phyloP scores from a whole-genome alignment of 2,797 vertebrate genomes.

The Danionella dracula region DNA sequence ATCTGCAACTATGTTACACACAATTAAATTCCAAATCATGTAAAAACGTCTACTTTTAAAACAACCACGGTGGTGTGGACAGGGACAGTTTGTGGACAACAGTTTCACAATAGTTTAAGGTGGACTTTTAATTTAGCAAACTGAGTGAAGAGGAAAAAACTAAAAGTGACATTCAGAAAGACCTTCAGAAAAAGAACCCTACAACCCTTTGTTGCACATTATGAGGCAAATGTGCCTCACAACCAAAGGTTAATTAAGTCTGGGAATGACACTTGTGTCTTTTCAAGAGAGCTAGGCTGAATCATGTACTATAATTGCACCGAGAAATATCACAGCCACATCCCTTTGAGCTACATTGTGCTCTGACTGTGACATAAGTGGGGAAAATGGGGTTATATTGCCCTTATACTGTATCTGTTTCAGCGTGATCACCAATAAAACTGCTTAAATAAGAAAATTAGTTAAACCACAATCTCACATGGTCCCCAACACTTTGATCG shows the following conservation, averaged over 20 bases:
- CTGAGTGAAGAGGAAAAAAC: background rate
- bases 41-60: too few species aligned
- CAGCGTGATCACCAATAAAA: background rate
- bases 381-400: background rate
- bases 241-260: conserved; percentile 17
- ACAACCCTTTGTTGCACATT: background rate
- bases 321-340: background rate
- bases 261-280: conserved; percentile 11
- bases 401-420: background rate
- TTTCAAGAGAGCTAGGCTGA: conserved; percentile 1
- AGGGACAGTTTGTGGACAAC: too few species aligned
- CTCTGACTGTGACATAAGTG: background rate
- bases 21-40: too few species aligned
- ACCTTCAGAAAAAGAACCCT: conserved; percentile 6
- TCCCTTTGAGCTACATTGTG: background rate
- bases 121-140: background rate
- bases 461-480: too few species aligned
- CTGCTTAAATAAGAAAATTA: background rate
- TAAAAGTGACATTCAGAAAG: background rate
- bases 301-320: conserved; percentile 15
- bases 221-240: conserved; percentile 2
- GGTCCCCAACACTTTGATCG: too few species aligned
- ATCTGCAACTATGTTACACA: too few species aligned
- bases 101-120: too few species aligned
- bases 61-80: too few species aligned